Evolutionary conservation across 2,113 vertebrate species (phyloP).

Genomic region (Brienomyrus longianalis): DNA sequence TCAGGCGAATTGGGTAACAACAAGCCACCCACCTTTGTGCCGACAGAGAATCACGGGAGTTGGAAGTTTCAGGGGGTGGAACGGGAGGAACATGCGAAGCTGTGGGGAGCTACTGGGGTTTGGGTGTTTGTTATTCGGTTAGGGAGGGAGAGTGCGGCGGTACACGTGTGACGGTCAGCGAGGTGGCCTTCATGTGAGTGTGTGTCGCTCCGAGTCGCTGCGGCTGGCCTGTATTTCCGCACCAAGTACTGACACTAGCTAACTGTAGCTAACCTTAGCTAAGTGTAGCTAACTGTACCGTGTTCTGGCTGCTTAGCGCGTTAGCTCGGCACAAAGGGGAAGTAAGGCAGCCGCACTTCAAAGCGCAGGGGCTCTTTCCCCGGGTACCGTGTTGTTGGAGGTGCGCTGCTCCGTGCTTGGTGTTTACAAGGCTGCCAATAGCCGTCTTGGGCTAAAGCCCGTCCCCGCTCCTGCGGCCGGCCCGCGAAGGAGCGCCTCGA

Average conservation of each 20-base stretch:
- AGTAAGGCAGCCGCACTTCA: not conserved
- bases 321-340: constrained; percentile 1
- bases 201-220: not conserved
- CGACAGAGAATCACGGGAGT: constrained; percentile 43
- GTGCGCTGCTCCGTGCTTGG: not conserved
- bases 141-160: not conserved
- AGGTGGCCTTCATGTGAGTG: not conserved
- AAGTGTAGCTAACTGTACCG: constrained; percentile 22
- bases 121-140: not conserved
- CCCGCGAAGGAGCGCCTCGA: not conserved
- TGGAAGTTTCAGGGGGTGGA: constrained; percentile 45
- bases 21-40: constrained; percentile 55
- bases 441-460: not conserved
- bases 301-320: constrained; percentile 12
- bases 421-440: not conserved
- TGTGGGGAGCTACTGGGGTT: not conserved
- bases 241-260: constrained; percentile 7
- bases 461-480: not conserved
- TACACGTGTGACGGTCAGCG: not conserved
- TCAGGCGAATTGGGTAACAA: constrained; percentile 50
- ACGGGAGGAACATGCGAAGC: not conserved
- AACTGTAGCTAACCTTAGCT: not conserved
- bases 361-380: not conserved
- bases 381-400: not conserved
- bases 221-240: constrained; percentile 1